phyloP scores from a whole-genome alignment of 2,888 invertebrate genomes.

The Athalia rosae region DNA sequence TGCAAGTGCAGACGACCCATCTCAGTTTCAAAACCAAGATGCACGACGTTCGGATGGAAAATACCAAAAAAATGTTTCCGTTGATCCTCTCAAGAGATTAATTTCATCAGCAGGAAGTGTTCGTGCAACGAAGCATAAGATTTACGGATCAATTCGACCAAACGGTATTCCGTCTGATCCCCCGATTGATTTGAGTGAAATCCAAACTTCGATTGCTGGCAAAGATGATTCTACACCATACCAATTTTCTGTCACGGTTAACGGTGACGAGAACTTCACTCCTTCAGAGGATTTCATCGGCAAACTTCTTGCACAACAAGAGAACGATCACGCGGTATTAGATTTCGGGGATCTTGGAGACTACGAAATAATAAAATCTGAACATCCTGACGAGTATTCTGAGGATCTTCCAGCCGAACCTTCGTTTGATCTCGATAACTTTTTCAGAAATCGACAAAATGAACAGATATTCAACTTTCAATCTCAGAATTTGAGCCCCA shows the following conservation, averaged over 20 bases:
- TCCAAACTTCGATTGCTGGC: conserved; percentile 46
- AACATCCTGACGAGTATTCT: conserved; percentile 3
- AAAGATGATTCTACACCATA: conserved; percentile 58
- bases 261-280: conserved; percentile 52
- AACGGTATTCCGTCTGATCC: neutral
- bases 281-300: conserved; percentile 52
- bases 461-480: neutral
- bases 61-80: too few species aligned
- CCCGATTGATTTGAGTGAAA: conserved; percentile 34
- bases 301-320: conserved; percentile 56
- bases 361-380: conserved; percentile 52
- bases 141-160: neutral
- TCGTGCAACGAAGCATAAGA: neutral
- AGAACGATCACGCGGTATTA: conserved; percentile 44
- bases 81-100: neutral
- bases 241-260: conserved; percentile 59
- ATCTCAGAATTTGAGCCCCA: neutral
- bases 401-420: neutral
- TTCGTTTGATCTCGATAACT: neutral
- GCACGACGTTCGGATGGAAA: too few species aligned
- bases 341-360: conserved; percentile 45
- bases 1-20: too few species aligned
- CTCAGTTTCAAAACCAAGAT: too few species aligned
- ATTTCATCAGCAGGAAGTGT: neutral
- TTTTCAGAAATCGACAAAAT: neutral